These are phyloP conservation scores for Centropyge bicolor DNA, from an alignment of 2,797 vertebrate genomes.

Conservation along the genomic window DNA sequence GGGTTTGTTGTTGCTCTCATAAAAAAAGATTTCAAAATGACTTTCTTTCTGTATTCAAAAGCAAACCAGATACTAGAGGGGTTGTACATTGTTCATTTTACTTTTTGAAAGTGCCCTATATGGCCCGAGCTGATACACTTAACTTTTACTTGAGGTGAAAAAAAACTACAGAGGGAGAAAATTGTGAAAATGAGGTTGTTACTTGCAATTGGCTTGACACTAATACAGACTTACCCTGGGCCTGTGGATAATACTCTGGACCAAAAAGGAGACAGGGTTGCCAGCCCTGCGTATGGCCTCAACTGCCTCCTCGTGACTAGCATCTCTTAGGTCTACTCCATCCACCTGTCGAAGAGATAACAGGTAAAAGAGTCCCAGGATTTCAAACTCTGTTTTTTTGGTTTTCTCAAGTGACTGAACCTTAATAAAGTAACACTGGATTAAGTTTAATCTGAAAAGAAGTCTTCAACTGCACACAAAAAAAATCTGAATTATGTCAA, in stretches of 20 bases:
- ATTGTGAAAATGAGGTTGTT: constrained; percentile 35
- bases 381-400: constrained; percentile 2
- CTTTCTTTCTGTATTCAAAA: constrained; percentile 35
- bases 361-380: constrained; percentile 25
- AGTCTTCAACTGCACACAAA: neutral
- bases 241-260: constrained; percentile 96
- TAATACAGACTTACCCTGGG: constrained; percentile 89
- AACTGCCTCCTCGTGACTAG: constrained; percentile 98
- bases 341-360: constrained; percentile 89
- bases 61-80: constrained; percentile 10
- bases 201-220: constrained; percentile 19
- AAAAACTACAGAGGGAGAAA: constrained; percentile 20
- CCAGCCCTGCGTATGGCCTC: constrained; percentile 98
- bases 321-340: constrained; percentile 95
- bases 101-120: constrained; percentile 64
- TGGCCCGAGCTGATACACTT: constrained; percentile 7
- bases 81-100: neutral
- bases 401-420: neutral
- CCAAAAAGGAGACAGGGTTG: constrained; percentile 95
- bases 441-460: neutral
- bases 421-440: neutral
- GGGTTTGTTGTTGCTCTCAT: constrained; percentile 34
- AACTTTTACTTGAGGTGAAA: constrained; percentile 30
- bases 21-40: constrained; percentile 40
- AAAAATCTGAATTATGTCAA: neutral